phyloP scores from a whole-genome alignment of 2,888 invertebrate species.

The Platypus cylindrus region DNA sequence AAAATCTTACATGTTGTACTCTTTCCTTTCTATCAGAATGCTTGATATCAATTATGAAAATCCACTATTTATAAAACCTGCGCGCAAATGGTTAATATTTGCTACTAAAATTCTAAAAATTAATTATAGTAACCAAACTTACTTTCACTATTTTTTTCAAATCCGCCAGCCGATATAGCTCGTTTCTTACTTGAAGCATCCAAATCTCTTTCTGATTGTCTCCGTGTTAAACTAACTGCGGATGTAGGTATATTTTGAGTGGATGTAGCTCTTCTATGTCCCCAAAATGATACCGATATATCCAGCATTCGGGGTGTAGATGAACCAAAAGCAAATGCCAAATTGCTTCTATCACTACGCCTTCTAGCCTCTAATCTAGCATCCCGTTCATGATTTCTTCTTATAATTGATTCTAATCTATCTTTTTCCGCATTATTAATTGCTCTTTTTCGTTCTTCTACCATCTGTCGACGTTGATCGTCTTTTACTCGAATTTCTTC shows the following conservation, averaged over 20 bases:
- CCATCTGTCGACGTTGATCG: constrained; percentile 54
- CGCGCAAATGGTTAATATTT: too few species aligned
- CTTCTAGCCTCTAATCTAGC: constrained; percentile 58
- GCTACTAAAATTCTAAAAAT: too few species aligned
- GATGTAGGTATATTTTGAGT: constrained; percentile 74
- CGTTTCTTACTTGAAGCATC: constrained; percentile 62
- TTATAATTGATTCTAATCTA: constrained; percentile 70
- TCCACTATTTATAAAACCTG: too few species aligned
- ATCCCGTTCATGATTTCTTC: constrained; percentile 52
- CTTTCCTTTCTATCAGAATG: too few species aligned
- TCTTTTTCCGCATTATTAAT: constrained; percentile 84
- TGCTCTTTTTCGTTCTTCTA: constrained; percentile 79
- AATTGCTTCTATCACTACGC: constrained; percentile 60
- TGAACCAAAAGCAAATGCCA: constrained; percentile 82
- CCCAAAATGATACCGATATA: constrained; percentile 70
- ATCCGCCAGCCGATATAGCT: constrained; percentile 58
- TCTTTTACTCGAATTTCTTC: constrained; percentile 72
- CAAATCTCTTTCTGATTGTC: constrained; percentile 74
- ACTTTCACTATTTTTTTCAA: constrained; percentile 55
- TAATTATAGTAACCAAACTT: too few species aligned
- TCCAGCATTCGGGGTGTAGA: constrained; percentile 81
- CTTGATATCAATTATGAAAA: too few species aligned
- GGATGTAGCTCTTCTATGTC: constrained; percentile 77
- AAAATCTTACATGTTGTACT: too few species aligned
- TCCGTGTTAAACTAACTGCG: constrained; percentile 50